Evolutionary conservation across 2,797 vertebrate genomes (phyloP).

Genomic region (Erpetoichthys calabaricus): DNA sequence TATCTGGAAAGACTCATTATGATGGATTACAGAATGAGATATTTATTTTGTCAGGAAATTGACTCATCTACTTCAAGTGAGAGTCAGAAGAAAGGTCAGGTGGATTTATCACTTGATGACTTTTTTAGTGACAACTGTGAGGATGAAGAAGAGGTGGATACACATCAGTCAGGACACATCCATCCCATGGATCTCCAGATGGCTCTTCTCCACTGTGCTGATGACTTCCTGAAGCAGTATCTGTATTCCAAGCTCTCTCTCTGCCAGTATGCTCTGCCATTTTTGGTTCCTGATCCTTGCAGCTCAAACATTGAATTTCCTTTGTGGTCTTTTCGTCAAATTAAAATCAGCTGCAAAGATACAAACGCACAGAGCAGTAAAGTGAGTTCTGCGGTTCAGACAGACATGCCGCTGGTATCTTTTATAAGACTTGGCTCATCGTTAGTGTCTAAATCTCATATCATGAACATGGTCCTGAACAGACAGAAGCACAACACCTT

Average conservation of each 20-base stretch:
- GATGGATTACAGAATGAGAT: no score
- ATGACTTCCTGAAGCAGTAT: constrained; percentile 34
- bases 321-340: constrained; percentile 21
- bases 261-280: constrained; percentile 37
- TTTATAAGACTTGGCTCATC: constrained; percentile 33
- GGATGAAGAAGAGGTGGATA: no score
- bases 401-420: constrained; percentile 24
- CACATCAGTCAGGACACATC: constrained; percentile 5
- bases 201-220: constrained; percentile 38
- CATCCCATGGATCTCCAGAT: constrained; percentile 43
- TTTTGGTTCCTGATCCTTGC: constrained; percentile 32
- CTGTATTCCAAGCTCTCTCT: constrained; percentile 29
- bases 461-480: constrained; percentile 33
- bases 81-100: no score
- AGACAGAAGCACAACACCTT: constrained; percentile 30
- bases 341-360: constrained; percentile 15
- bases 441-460: constrained; percentile 35
- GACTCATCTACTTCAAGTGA: no score
- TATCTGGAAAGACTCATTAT: no score
- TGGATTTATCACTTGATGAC: no score
- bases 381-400: constrained; percentile 12
- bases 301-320: constrained; percentile 26
- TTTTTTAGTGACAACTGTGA: no score
- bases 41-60: no score
- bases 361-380: background rate